These are phyloP conservation scores for Salvelinus namaycush DNA, from an alignment of 2,113 vertebrate genomes.

Conservation along the genomic window DNA sequence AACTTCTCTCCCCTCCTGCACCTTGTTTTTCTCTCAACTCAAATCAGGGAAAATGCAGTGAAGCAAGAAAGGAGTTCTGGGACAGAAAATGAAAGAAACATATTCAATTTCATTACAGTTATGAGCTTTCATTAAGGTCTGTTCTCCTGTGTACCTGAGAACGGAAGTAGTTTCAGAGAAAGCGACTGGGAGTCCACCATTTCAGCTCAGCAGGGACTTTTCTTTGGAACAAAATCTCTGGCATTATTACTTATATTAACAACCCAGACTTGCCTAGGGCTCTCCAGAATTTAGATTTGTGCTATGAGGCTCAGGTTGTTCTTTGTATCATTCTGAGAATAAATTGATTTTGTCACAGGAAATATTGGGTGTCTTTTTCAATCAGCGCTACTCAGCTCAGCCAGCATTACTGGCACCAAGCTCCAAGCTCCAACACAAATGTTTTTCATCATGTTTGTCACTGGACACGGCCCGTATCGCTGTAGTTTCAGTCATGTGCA, in stretches of 20 bases:
- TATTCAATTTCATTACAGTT: slow-evolving; percentile 19
- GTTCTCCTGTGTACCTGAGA: slow-evolving; percentile 1
- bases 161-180: slow-evolving; percentile 1
- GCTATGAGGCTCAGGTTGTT: neutral
- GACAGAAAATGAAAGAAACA: slow-evolving; percentile 5
- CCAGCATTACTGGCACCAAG: too few species aligned
- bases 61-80: neutral
- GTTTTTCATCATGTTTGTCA: neutral
- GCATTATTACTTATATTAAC: slow-evolving; percentile 10
- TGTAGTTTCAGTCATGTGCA: neutral
- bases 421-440: neutral
- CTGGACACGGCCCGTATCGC: neutral
- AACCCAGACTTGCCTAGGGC: slow-evolving; percentile 1
- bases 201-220: slow-evolving; percentile 8
- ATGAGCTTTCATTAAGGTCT: slow-evolving; percentile 20
- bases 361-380: neutral
- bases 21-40: neutral
- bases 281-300: neutral
- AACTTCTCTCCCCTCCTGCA: neutral
- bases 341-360: neutral
- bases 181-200: neutral
- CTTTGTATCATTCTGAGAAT: neutral
- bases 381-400: too few species aligned
- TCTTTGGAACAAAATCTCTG: slow-evolving; percentile 12
- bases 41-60: neutral